These are phyloP conservation scores for Plagodis dolabraria DNA, from an alignment of 2,888 invertebrate species.

Conservation along the genomic window DNA sequence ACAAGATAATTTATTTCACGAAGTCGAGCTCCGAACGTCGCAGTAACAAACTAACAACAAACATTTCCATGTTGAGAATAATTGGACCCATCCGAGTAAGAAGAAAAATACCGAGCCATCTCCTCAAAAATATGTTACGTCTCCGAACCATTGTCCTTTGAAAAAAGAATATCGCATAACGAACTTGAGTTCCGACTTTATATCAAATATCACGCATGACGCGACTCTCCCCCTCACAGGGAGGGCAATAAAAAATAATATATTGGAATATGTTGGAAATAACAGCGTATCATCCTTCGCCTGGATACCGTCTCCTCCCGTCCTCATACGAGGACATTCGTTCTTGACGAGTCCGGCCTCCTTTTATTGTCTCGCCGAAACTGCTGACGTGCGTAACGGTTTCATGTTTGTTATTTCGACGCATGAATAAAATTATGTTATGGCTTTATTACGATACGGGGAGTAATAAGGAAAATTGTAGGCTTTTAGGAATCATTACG, in stretches of 20 bases:
- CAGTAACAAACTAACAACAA: slow-evolving; percentile 70
- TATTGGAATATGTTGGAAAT: slow-evolving; percentile 86
- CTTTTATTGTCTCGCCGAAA: slow-evolving; percentile 75
- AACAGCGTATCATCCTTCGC: slow-evolving; percentile 83
- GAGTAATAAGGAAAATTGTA: slow-evolving; percentile 60
- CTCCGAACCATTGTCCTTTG: slow-evolving; percentile 81
- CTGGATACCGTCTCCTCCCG: slow-evolving; percentile 62
- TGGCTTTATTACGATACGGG: slow-evolving; percentile 54
- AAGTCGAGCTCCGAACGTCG: slow-evolving; percentile 44
- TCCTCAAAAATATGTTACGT: slow-evolving; percentile 77
- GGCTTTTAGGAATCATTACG: slow-evolving; percentile 38
- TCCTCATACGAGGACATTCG: slow-evolving; percentile 66
- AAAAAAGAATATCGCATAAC: slow-evolving; percentile 84
- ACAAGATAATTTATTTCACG: slow-evolving; percentile 40
- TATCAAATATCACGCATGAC: slow-evolving; percentile 85
- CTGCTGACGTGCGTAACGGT: slow-evolving; percentile 71
- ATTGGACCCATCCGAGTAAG: slow-evolving; percentile 74
- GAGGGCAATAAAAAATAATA: slow-evolving; percentile 85
- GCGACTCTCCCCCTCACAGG: slow-evolving; percentile 64
- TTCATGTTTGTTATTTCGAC: slow-evolving; percentile 68
- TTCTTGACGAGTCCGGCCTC: slow-evolving; percentile 77
- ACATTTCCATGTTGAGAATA: slow-evolving; percentile 73
- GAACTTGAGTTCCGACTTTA: slow-evolving; percentile 84
- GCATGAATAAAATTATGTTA: slow-evolving; percentile 70
- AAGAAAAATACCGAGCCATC: slow-evolving; percentile 75